phyloP scores from a whole-genome alignment of 2,888 invertebrate species.

The Brachylomia viminalis region DNA sequence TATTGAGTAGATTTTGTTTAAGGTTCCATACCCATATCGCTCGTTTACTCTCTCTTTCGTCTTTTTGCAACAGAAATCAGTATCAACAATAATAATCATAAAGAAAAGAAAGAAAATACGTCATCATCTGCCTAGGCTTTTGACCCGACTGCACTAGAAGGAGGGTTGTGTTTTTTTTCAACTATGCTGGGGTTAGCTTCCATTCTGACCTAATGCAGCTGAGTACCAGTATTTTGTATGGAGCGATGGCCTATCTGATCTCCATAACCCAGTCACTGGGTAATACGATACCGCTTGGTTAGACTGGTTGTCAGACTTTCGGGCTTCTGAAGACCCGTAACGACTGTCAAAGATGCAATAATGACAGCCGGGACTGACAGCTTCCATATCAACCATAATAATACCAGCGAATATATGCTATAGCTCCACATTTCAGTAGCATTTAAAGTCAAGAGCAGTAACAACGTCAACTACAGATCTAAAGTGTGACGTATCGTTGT shows the following conservation, averaged over 20 bases:
- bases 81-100: background rate
- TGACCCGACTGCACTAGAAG: no score
- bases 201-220: background rate
- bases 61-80: background rate
- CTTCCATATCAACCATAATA: background rate
- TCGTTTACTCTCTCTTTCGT: background rate
- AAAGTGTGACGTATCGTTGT: conserved; percentile 21
- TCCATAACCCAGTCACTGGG: background rate
- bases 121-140: background rate
- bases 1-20: background rate
- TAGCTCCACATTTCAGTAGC: conserved; percentile 2
- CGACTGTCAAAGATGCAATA: background rate
- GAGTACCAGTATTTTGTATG: background rate
- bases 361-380: background rate
- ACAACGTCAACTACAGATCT: conserved; percentile 26
- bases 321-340: background rate
- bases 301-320: background rate
- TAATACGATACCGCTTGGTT: background rate
- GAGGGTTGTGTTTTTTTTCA: no score
- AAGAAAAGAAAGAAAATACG: no score
- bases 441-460: conserved; percentile 26
- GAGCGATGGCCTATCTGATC: background rate
- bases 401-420: background rate
- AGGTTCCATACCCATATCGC: background rate
- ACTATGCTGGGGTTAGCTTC: background rate